Evolutionary conservation across 2,888 invertebrate species (phyloP).

Genomic region (Heliothis peltigera): DNA sequence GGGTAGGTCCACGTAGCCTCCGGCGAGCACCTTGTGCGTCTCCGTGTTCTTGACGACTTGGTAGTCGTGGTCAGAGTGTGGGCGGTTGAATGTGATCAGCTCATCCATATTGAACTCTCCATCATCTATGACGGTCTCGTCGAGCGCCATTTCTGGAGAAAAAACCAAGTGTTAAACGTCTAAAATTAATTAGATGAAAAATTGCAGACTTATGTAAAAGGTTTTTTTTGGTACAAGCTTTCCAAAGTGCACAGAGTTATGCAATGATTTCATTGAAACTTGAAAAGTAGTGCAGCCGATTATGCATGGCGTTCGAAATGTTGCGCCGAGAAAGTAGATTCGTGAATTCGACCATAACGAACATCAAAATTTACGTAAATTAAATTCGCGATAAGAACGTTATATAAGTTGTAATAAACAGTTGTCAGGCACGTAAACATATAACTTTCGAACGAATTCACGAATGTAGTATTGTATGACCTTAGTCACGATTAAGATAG

Average conservation of each 20-base stretch:
- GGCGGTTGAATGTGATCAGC: constrained; percentile 89
- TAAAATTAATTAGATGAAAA: constrained; percentile 4
- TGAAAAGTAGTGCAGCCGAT: constrained; percentile 47
- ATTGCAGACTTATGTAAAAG: constrained; percentile 14
- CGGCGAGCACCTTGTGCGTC: constrained; percentile 71
- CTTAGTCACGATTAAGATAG: constrained; percentile 35
- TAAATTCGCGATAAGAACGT: constrained; percentile 23
- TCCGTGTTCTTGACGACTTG: constrained; percentile 81
- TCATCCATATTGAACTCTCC: constrained; percentile 91
- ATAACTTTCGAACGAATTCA: constrained; percentile 2
- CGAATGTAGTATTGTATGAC: constrained; percentile 16
- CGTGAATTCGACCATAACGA: constrained; percentile 52
- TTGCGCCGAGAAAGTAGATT: constrained; percentile 59
- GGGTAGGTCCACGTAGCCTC: constrained; percentile 89
- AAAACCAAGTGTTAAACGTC: constrained; percentile 35
- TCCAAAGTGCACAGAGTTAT: constrained; percentile 48
- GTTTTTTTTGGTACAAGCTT: constrained; percentile 18
- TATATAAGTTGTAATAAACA: constrained; percentile 35
- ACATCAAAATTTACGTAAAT: constrained; percentile 54
- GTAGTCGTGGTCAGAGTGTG: constrained; percentile 87
- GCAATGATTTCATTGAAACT: constrained; percentile 39
- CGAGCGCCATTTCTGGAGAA: constrained; percentile 80
- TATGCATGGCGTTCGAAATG: constrained; percentile 49
- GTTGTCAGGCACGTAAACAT: constrained; percentile 30
- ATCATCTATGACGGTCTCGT: constrained; percentile 89